These are phyloP conservation scores for Shinisaurus crocodilurus DNA, from an alignment of 2,113 vertebrate genomes.

Conservation along the genomic window DNA sequence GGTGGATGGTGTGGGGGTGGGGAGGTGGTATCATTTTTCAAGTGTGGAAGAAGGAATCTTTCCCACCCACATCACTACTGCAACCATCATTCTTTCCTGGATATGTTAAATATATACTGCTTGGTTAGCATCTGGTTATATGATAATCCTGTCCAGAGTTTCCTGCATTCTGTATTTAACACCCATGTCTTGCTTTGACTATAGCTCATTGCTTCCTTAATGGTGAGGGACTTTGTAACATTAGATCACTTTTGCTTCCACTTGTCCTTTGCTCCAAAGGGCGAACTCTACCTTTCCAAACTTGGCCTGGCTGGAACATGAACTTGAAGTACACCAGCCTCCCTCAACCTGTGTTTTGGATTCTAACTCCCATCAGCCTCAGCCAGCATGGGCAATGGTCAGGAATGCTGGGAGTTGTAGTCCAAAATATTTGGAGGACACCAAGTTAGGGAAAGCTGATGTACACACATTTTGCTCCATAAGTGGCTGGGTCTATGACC, in stretches of 20 bases:
- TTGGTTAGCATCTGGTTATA: not conserved
- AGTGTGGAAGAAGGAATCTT: not conserved
- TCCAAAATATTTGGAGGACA: no score
- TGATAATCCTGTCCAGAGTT: not conserved
- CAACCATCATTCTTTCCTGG: not conserved
- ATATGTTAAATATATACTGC: not conserved
- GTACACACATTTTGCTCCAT: not conserved
- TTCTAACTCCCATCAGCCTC: no score
- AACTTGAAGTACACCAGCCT: not conserved
- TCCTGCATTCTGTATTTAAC: not conserved
- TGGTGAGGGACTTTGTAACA: not conserved
- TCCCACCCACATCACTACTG: no score
- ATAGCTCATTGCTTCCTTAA: not conserved
- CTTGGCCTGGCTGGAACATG: not conserved
- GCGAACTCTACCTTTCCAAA: not conserved
- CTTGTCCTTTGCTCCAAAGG: not conserved
- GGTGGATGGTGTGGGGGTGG: not conserved
- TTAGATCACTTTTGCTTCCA: not conserved
- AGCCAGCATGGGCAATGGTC: no score
- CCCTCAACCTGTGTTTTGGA: no score
- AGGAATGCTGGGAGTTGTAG: no score
- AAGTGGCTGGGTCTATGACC: not conserved
- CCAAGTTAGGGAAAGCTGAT: no score
- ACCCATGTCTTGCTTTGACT: not conserved
- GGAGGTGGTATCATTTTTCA: not conserved